These are phyloP conservation scores for Strigamia transsilvanica DNA, from an alignment of 2,888 invertebrate genomes.

Conservation along the genomic window DNA sequence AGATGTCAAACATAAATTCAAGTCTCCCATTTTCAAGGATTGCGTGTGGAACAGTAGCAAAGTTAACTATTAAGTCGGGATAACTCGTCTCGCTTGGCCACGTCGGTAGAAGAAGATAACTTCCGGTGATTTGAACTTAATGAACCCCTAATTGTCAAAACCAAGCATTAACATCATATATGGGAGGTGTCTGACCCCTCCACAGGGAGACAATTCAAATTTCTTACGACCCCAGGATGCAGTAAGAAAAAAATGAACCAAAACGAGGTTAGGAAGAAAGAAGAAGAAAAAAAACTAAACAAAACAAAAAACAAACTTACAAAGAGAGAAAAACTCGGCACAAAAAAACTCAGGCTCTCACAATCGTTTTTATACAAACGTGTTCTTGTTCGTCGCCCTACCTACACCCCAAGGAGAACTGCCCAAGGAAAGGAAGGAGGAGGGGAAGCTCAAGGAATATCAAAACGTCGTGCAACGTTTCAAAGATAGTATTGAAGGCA, in stretches of 20 bases:
- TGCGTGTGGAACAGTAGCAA: constrained; percentile 37
- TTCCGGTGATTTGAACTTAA: constrained; percentile 49
- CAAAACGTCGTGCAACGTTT: constrained; percentile 37
- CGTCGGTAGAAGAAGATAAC: background rate
- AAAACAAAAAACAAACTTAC: constrained; percentile 16
- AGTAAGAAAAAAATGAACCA: background rate
- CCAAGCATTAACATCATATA: constrained; percentile 46
- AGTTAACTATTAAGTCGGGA: background rate
- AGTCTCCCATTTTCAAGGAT: background rate
- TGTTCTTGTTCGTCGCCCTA: background rate
- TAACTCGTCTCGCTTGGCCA: constrained; percentile 31
- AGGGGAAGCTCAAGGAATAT: constrained; percentile 14
- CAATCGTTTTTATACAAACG: constrained; percentile 42
- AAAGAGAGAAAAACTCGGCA: background rate
- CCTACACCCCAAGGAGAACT: background rate
- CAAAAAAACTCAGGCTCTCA: constrained; percentile 13
- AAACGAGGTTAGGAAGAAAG: constrained; percentile 24
- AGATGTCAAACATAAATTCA: background rate
- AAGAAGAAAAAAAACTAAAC: background rate
- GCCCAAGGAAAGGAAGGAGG: constrained; percentile 22
- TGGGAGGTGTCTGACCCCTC: constrained; percentile 44
- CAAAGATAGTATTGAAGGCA: constrained; percentile 10
- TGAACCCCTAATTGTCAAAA: constrained; percentile 45
- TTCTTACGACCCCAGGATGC: constrained; percentile 47
- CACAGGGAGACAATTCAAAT: constrained; percentile 37